Evolutionary conservation across 2,797 vertebrate genomes (phyloP).

Genomic region (Rhinella marina): DNA sequence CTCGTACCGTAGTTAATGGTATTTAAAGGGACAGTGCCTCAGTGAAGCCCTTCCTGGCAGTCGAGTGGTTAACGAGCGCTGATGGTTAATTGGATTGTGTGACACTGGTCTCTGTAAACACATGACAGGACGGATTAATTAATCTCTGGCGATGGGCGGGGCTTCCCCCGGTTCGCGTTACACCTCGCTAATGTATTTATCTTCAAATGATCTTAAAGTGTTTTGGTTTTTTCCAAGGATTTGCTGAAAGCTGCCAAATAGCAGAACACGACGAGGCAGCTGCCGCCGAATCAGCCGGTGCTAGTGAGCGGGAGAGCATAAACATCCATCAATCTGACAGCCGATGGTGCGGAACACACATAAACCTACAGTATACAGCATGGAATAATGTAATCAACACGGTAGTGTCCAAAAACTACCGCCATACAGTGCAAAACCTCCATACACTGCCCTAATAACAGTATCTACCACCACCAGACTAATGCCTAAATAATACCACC

Average conservation of each 20-base stretch:
- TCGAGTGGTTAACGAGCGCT: not conserved
- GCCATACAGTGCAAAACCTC: not conserved
- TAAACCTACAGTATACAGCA: too few species aligned
- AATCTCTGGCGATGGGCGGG: not conserved
- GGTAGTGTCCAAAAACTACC: not conserved
- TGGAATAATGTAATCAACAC: too few species aligned
- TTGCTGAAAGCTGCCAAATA: constrained; percentile 20
- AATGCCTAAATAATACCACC: not conserved
- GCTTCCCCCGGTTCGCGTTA: not conserved
- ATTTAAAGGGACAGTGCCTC: not conserved
- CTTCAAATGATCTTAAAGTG: not conserved
- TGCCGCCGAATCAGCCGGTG: not conserved
- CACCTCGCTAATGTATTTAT: not conserved
- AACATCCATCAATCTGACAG: not conserved
- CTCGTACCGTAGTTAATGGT: too few species aligned
- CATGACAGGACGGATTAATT: not conserved
- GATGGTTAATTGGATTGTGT: not conserved
- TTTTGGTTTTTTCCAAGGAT: constrained; percentile 4
- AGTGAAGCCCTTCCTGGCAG: not conserved
- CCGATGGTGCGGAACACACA: too few species aligned
- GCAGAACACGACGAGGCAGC: constrained; percentile 26
- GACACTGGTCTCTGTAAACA: not conserved
- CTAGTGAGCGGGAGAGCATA: not conserved
- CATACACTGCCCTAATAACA: not conserved
- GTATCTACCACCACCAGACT: too few species aligned